Conservation (phyloP, 2,888 invertebrate species). For the Cantharis rufa region DNA sequence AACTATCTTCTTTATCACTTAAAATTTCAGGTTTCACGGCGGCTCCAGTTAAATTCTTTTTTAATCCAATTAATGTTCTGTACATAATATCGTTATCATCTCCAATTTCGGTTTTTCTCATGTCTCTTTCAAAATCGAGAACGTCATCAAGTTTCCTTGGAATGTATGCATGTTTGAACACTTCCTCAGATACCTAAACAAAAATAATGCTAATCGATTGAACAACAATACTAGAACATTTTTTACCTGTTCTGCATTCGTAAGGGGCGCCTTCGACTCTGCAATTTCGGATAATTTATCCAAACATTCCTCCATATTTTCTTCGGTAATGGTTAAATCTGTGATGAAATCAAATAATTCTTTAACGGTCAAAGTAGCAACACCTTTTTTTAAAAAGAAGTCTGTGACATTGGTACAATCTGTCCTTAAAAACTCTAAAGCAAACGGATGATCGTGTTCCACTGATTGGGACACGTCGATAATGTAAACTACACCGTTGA, state of each 20-base stretch:
- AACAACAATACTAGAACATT: neutral
- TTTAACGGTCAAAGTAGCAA: slow-evolving; percentile 88
- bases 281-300: slow-evolving; percentile 73
- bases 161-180: slow-evolving; percentile 92
- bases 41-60: slow-evolving; percentile 77
- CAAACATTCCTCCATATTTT: slow-evolving; percentile 80
- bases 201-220: neutral
- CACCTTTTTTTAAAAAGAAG: slow-evolving; percentile 87
- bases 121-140: slow-evolving; percentile 84
- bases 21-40: slow-evolving; percentile 68
- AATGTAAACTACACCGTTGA: slow-evolving; percentile 81
- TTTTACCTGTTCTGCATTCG: slow-evolving; percentile 68
- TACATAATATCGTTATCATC: slow-evolving; percentile 76
- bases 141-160: slow-evolving; percentile 92
- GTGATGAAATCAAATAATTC: slow-evolving; percentile 96
- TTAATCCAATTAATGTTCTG: slow-evolving; percentile 84
- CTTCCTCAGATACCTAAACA: slow-evolving; percentile 77
- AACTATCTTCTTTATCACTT: slow-evolving; percentile 46
- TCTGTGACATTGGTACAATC: slow-evolving; percentile 93
- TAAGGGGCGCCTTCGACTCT: slow-evolving; percentile 64
- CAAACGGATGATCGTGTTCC: slow-evolving; percentile 96
- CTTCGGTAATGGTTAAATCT: slow-evolving; percentile 81
- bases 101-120: slow-evolving; percentile 76
- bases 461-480: slow-evolving; percentile 99
- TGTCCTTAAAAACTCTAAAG: slow-evolving; percentile 90